Percentiles rank a stretch among this genome's conserved stretches.
Evolutionary conservation across 2,113 vertebrate genomes (phyloP).

Genomic region (Hoplias malabaricus): DNA sequence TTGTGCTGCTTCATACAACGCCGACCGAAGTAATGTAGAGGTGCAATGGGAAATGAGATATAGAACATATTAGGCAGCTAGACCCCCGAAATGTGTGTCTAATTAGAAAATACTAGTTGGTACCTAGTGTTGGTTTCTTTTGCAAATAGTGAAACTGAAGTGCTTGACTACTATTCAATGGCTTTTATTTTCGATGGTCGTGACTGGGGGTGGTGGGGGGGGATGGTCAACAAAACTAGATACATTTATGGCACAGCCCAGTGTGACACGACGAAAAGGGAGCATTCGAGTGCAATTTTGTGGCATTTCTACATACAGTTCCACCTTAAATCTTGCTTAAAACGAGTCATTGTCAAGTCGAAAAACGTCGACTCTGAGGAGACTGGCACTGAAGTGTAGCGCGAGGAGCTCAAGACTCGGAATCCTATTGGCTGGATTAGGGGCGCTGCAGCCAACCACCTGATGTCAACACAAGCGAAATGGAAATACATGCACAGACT

Average conservation of each 20-base stretch:
- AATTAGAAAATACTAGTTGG: neutral
- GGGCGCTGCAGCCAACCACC: neutral
- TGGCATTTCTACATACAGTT: neutral
- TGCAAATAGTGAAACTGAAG: neutral
- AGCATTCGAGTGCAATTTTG: neutral
- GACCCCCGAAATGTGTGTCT: neutral
- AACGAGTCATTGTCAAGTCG: neutral
- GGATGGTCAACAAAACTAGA: neutral
- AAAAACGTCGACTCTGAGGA: conserved; percentile 1
- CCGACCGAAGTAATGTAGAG: conserved; percentile 23
- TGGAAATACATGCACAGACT: neutral
- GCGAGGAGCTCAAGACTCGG: neutral
- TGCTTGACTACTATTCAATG: neutral
- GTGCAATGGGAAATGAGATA: neutral
- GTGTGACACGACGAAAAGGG: neutral
- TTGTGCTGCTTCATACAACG: conserved; percentile 54
- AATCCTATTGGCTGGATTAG: conserved; percentile 53
- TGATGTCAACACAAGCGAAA: neutral
- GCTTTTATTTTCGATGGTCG: neutral
- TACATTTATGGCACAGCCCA: neutral
- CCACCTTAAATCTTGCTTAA: neutral
- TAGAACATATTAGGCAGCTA: conserved; percentile 27
- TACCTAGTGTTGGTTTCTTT: neutral
- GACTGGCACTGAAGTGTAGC: conserved; percentile 28
- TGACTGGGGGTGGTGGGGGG: neutral